phyloP scores from a whole-genome alignment of 2,888 invertebrate species.

The Tachina fera region DNA sequence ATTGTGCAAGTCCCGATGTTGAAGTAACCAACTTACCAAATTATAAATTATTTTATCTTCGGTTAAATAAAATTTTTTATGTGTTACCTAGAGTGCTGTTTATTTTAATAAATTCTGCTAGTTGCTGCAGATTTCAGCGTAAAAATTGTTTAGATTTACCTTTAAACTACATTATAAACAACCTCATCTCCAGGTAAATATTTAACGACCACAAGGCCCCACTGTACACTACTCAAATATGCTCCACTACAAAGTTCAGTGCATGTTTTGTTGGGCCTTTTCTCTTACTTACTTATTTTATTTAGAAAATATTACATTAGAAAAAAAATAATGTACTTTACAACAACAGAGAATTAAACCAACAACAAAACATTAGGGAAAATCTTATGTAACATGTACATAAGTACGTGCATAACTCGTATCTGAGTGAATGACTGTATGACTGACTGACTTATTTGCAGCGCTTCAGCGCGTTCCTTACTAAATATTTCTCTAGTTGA shows the following conservation, averaged over 20 bases:
- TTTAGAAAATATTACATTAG: constrained; percentile 50
- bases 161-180: too few species aligned
- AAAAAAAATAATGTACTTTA: constrained; percentile 30
- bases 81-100: too few species aligned
- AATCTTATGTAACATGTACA: constrained; percentile 53
- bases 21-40: too few species aligned
- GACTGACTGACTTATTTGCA: constrained; percentile 75
- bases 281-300: background rate
- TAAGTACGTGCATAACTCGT: constrained; percentile 25
- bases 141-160: too few species aligned
- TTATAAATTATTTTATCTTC: too few species aligned
- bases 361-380: constrained; percentile 44
- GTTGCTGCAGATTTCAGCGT: too few species aligned
- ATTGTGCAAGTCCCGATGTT: too few species aligned
- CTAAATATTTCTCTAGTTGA: constrained; percentile 52
- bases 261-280: constrained; percentile 27
- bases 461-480: constrained; percentile 77
- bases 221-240: background rate
- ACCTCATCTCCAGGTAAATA: too few species aligned
- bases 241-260: constrained; percentile 2
- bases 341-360: constrained; percentile 30
- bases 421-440: constrained; percentile 70
- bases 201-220: background rate
- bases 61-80: too few species aligned
- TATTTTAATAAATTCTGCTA: too few species aligned